These are phyloP conservation scores for Hydrochoerus hydrochaeris DNA, from an alignment of 2,113 vertebrate genomes.

Conservation along the genomic window DNA sequence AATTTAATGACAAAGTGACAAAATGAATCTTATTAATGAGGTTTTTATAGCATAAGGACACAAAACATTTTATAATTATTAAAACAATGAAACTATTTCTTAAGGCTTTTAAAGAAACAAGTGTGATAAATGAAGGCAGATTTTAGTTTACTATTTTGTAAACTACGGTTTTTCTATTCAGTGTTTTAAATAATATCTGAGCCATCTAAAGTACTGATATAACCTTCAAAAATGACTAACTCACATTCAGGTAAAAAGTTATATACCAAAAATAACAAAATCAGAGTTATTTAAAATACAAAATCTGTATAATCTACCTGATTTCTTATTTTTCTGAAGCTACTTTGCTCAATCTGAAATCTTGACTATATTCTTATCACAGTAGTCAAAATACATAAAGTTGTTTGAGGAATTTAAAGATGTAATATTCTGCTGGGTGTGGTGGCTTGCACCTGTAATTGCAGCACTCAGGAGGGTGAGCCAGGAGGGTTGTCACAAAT, in stretches of 20 bases:
- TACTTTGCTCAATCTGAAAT: not conserved
- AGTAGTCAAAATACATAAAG: not conserved
- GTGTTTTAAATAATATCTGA: slow-evolving; percentile 22
- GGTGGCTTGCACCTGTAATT: not conserved
- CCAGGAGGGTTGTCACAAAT: not conserved
- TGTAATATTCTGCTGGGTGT: not conserved
- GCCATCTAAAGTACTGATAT: not conserved
- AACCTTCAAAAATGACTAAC: not conserved
- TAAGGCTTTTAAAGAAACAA: slow-evolving; percentile 82
- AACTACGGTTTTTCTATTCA: not conserved
- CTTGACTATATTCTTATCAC: not conserved
- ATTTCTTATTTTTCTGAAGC: not conserved
- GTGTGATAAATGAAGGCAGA: not conserved
- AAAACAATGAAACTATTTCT: slow-evolving; percentile 76
- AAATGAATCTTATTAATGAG: slow-evolving; percentile 80
- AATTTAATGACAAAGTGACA: slow-evolving; percentile 57
- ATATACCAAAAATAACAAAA: not conserved
- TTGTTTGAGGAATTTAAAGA: not conserved
- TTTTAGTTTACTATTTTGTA: not conserved
- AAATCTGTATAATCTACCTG: not conserved
- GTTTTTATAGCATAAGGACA: slow-evolving; percentile 73
- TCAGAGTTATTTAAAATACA: not conserved
- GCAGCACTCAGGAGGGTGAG: not conserved
- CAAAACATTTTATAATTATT: slow-evolving; percentile 83
- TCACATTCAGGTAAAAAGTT: not conserved